phyloP scores from a whole-genome alignment of 2,113 vertebrate genomes.

The Bubo blakistoni region DNA sequence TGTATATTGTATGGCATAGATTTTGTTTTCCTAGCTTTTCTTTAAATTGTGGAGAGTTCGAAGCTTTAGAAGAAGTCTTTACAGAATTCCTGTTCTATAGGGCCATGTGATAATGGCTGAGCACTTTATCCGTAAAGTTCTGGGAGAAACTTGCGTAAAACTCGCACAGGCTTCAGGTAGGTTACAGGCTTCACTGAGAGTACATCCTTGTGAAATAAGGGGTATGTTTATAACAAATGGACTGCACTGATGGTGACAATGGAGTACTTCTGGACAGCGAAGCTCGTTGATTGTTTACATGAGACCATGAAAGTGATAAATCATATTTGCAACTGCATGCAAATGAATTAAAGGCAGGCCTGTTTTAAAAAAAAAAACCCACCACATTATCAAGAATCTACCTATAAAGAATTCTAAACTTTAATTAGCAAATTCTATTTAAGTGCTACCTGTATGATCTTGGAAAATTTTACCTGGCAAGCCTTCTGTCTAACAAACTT shows the following conservation, averaged over 20 bases:
- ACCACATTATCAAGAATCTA: neutral
- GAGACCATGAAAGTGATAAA: neutral
- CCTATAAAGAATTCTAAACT: neutral
- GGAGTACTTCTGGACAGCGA: neutral
- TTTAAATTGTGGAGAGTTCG: neutral
- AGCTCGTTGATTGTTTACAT: neutral
- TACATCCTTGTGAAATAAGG: neutral
- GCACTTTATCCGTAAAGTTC: neutral
- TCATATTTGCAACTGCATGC: neutral
- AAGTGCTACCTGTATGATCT: neutral
- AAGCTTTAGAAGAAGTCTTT: neutral
- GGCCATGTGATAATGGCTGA: neutral
- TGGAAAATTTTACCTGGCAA: neutral
- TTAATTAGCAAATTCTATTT: neutral
- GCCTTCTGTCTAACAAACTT: neutral
- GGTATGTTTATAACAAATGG: rapidly evolving
- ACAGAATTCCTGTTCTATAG: neutral
- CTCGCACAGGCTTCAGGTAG: neutral
- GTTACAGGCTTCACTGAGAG: too few species aligned
- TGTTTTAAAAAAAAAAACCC: neutral
- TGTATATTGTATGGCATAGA: neutral
- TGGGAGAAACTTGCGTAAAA: neutral
- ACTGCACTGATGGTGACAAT: neutral
- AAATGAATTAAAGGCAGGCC: neutral
- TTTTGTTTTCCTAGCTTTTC: neutral